Base-by-base conservation (phyloP, 2,888 invertebrate species). In the Marasmarcha lunaedactyla region DNA sequence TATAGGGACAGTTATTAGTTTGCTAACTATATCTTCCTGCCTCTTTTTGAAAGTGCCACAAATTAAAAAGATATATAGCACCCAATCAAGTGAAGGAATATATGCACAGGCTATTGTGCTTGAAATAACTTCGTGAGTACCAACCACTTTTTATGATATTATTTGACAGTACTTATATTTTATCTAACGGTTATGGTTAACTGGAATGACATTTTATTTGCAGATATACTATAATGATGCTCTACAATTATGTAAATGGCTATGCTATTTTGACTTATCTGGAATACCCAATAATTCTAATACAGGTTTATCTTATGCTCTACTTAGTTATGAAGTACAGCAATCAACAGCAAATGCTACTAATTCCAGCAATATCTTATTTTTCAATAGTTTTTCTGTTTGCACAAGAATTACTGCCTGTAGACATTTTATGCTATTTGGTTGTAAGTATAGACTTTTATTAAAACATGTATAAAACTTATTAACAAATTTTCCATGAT, bases 41-140 rank as follows among this genome's bases (percentile, higher is more conserved):
- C 78, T 93, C 38, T 85, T 93, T 48, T 74, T 91, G 49, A 95
- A 95, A 84, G 85, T 94, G 37, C 94, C 94, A 0, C 94, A 95
- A 78, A 94, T 95, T 45, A 65, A 88, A 46, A 88, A 87, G 41
- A 78, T 94, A 38, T 57, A 85, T 3, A 74, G 85, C 46, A 84
- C 87, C 38, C 84, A 89, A 64, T 90, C 89, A 39, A 88, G 91
- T 1, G 84, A 86, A 51, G 93, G 93, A 41, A 86, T 92, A 43
- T 90, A 88, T 54, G 55, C 89, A 33, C 70, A 87, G 48, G 88
- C 89, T 15, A 72, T 92, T 50, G 50, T 89, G 14, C 79, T 92
- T 79, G 92, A 92, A 70, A 71, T 92, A 15, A 74, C 84, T 38
- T 90, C 91, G 92, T 92, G 71, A 68, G 70, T 59, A 40, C 15